These are phyloP conservation scores for Trinectes maculatus DNA, from an alignment of 2,113 vertebrate genomes.

Conservation along the genomic window DNA sequence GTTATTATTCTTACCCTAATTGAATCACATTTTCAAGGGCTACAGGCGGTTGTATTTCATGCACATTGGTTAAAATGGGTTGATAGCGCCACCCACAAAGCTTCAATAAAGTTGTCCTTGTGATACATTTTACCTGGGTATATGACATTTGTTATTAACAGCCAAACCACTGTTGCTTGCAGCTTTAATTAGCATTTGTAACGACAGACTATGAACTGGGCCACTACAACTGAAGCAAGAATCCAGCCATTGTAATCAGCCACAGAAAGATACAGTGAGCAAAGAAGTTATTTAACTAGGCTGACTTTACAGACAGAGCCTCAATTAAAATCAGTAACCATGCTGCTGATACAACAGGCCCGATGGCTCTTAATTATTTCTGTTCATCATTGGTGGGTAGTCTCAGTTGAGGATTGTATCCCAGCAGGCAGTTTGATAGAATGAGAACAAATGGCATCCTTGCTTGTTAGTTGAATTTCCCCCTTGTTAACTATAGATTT, in stretches of 20 bases:
- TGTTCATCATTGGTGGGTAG: constrained; percentile 39
- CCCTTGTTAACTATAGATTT: constrained; percentile 46
- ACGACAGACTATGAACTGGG: background rate
- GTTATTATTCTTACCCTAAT: too few species aligned
- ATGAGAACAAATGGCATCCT: constrained; percentile 53
- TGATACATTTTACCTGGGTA: background rate
- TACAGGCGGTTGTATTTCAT: too few species aligned
- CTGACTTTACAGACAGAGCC: constrained; percentile 14
- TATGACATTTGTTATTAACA: background rate
- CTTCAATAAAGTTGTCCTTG: background rate
- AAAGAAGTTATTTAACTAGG: constrained; percentile 1
- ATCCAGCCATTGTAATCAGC: background rate
- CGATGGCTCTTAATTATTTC: constrained; percentile 63
- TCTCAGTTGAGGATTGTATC: constrained; percentile 36
- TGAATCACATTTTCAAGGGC: too few species aligned
- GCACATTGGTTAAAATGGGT: too few species aligned
- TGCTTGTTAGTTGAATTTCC: constrained; percentile 33
- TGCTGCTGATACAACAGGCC: constrained; percentile 43
- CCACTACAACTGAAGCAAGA: background rate
- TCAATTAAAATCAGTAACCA: constrained; percentile 48
- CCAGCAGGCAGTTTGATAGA: constrained; percentile 46
- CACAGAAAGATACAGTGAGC: background rate
- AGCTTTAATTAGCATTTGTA: constrained; percentile 2
- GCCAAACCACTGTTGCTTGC: background rate
- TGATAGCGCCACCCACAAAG: background rate